A percentile compares a stretch with the other conserved stretches of the same genome.
phyloP scores from a whole-genome alignment of 2,888 invertebrate species.

The Ptychoptera contaminata region DNA sequence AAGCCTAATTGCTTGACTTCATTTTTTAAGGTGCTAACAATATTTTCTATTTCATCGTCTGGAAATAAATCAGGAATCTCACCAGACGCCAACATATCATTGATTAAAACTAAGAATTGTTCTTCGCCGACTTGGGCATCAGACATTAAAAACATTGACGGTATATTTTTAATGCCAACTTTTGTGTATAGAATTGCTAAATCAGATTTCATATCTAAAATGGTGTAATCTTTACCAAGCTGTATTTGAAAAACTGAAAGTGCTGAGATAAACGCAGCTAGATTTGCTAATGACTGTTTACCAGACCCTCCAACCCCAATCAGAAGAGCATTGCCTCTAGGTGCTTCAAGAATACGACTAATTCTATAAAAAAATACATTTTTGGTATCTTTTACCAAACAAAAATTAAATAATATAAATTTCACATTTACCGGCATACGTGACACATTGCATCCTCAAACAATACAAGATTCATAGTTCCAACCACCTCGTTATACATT shows the following conservation, averaged over 20 bases:
- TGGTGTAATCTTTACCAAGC: conserved; percentile 71
- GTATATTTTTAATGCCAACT: conserved; percentile 74
- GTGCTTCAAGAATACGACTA: conserved; percentile 82
- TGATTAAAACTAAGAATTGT: conserved; percentile 75
- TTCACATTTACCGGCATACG: conserved; percentile 45
- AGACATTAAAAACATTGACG: conserved; percentile 80
- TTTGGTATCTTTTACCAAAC: not conserved
- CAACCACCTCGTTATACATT: conserved; percentile 76
- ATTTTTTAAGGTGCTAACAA: conserved; percentile 58
- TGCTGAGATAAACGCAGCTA: conserved; percentile 80
- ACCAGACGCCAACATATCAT: conserved; percentile 86
- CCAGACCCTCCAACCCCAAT: conserved; percentile 96
- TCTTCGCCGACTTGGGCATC: conserved; percentile 91
- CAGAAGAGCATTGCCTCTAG: conserved; percentile 79
- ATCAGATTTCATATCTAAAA: conserved; percentile 63
- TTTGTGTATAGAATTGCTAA: conserved; percentile 64
- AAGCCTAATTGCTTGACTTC: conserved; percentile 73
- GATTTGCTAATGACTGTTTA: conserved; percentile 78
- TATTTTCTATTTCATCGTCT: conserved; percentile 81
- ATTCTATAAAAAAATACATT: conserved; percentile 38
- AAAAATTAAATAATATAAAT: not conserved
- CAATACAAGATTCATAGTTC: conserved; percentile 86
- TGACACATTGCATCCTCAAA: conserved; percentile 94
- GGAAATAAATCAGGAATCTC: conserved; percentile 83
- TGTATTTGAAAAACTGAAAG: conserved; percentile 88